Base-by-base conservation (phyloP, 1,140 invertebrate genomes). In the Conus betulinus region DNA sequence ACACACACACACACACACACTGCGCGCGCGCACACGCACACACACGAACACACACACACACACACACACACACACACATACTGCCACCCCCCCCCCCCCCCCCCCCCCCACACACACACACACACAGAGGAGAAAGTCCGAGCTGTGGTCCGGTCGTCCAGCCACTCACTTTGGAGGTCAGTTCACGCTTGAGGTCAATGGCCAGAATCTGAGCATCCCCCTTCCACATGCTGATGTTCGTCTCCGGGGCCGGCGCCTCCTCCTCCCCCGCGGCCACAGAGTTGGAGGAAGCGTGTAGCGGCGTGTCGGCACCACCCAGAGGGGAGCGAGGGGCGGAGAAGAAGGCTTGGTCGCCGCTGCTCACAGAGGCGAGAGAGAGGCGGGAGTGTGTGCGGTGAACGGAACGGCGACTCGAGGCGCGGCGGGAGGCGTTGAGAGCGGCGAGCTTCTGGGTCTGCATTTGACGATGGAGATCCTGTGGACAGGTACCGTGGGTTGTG, bases 151-250 rank as follows among this genome's bases (percentile, higher is more conserved):
- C 57, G 15, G 15, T 57, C 55, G 13, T 11, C 57, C 57, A 60
- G 15, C 57, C 57, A 60, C 85, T 87, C 25, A 87, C 88, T 85
- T 91, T 90, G n/a, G 87, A 27, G 13, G 93, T 93, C 23, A 93
- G 86, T n/a, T 92, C 93, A 15, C 87, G 84, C 52, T 91, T 91
- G 27, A 93, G 90, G 91, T 93, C 93, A 63, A 93, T 91, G 79
- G 91, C 92, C 15, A 93, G 81, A 79, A 93, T 93, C 85, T 92
- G 88, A 11, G 60, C 51, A 63, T 93, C 93, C 3, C 90, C 91
- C 87, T 93, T 92, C 93, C 93, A 93, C 57, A 93, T 89, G 6
- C 87, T 85, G 5, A 91, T 88, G 71, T 84, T 88, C 7, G 79
- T 39, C 55, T 79, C 53, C 53, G 57, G 8, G 57, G 57, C 8